Evolutionary conservation across 2,113 vertebrate species (phyloP).

Genomic region (Tor tambroides): DNA sequence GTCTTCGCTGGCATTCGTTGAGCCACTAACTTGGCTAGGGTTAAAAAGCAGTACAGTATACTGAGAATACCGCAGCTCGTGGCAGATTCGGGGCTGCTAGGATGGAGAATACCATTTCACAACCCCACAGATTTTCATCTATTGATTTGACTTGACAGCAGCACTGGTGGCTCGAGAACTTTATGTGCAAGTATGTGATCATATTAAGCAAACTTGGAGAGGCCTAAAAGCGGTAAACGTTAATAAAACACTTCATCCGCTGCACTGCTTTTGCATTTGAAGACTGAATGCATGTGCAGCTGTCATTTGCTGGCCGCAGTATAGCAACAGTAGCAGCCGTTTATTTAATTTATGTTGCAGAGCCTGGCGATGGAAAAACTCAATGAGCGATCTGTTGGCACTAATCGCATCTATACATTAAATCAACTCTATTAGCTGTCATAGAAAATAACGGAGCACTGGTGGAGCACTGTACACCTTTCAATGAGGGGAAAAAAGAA

Average conservation of each 20-base stretch:
- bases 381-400: not conserved
- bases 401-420: not conserved
- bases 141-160: conserved; percentile 31
- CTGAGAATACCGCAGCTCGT: not conserved
- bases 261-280: conserved; percentile 12
- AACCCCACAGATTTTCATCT: not conserved
- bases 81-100: not conserved
- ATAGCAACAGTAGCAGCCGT: conserved; percentile 29
- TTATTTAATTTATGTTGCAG: conserved; percentile 32
- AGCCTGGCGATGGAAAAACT: conserved; percentile 18
- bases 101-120: not conserved
- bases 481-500: not conserved
- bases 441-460: conserved; percentile 3
- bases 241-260: conserved; percentile 21
- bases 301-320: not conserved
- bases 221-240: not conserved
- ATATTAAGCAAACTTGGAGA: conserved; percentile 25
- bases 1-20: conserved; percentile 57
- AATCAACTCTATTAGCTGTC: conserved; percentile 19
- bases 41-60: conserved; percentile 44
- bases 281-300: conserved; percentile 23
- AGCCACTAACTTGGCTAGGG: conserved; percentile 54
- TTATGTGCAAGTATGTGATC: conserved; percentile 16
- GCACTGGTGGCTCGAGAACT: not conserved
- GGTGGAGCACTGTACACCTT: not conserved